phyloP scores from a whole-genome alignment of 2,888 invertebrate genomes.

The Ophion ventricosus region DNA sequence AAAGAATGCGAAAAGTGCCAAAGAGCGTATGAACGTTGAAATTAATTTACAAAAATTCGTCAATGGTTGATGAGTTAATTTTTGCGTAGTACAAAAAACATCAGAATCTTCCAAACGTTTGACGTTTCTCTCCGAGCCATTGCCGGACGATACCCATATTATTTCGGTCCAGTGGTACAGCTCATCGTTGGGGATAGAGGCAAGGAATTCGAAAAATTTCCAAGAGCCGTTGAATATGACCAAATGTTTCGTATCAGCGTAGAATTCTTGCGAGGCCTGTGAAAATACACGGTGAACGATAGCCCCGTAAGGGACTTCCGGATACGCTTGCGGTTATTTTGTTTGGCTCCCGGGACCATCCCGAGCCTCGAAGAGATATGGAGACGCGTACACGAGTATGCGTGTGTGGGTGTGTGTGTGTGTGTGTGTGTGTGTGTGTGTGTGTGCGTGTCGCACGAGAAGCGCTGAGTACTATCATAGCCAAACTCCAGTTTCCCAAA shows the following conservation, averaged over 20 bases:
- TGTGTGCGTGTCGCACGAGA: slow-evolving; percentile 54
- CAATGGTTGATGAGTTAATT: background rate
- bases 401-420: no score
- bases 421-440: no score
- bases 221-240: slow-evolving; percentile 34
- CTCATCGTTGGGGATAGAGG: slow-evolving; percentile 20
- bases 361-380: slow-evolving; percentile 44
- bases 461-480: slow-evolving; percentile 30
- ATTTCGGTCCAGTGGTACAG: slow-evolving; percentile 40
- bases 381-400: slow-evolving; percentile 43
- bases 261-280: slow-evolving; percentile 67
- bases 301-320: slow-evolving; percentile 73
- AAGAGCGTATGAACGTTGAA: background rate
- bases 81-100: background rate
- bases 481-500: slow-evolving; percentile 23
- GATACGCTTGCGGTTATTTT: slow-evolving; percentile 70
- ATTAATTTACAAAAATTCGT: background rate
- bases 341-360: slow-evolving; percentile 59
- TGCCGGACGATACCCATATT: slow-evolving; percentile 25
- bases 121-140: slow-evolving; percentile 25
- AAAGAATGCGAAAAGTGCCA: background rate
- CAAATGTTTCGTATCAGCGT: slow-evolving; percentile 61
- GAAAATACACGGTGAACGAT: slow-evolving; percentile 75
- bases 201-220: slow-evolving; percentile 51
- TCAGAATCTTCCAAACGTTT: slow-evolving; percentile 7